Conservation (phyloP, 2,888 invertebrate genomes). For the Pachycephus smyrnensis region DNA sequence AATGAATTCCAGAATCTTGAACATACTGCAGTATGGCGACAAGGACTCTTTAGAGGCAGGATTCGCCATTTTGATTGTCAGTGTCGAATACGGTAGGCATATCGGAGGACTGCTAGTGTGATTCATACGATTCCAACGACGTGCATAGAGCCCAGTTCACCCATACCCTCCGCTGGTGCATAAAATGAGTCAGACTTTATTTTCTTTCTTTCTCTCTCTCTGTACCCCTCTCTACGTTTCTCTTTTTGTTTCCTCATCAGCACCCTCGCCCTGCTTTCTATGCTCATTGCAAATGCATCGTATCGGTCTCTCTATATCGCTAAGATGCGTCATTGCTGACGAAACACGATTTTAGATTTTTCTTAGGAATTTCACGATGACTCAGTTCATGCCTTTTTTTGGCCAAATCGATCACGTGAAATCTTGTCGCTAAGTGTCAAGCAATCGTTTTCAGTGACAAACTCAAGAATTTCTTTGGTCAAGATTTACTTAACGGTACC, state of each 20-base stretch:
- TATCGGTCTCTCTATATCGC: conserved; percentile 4
- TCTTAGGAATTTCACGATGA: not conserved
- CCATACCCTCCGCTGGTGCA: conserved; percentile 10
- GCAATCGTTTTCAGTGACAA: not conserved
- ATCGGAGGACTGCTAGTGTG: conserved; percentile 24
- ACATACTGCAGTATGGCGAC: conserved; percentile 36
- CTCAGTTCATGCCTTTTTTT: not conserved
- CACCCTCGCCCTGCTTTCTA: not conserved
- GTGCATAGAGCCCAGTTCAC: conserved; percentile 28
- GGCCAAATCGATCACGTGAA: not conserved
- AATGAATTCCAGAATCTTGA: conserved; percentile 5
- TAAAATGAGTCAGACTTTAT: conserved; percentile 27
- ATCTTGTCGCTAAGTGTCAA: not conserved
- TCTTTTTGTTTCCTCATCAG: not conserved
- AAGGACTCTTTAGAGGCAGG: conserved; percentile 23
- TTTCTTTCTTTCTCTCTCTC: conserved; percentile 7
- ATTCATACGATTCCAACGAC: conserved; percentile 39
- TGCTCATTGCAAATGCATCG: conserved; percentile 1
- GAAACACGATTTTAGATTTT: not conserved
- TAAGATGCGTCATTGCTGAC: not conserved
- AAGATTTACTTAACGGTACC: not conserved
- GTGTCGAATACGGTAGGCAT: conserved; percentile 6
- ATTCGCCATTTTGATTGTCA: conserved; percentile 37
- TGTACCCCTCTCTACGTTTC: conserved; percentile 8
- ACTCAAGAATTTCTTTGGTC: not conserved